A percentile compares a stretch with the other conserved stretches of the same genome.
phyloP scores from a whole-genome alignment of 2,113 vertebrate genomes.

The Pogonocichla stellata region DNA sequence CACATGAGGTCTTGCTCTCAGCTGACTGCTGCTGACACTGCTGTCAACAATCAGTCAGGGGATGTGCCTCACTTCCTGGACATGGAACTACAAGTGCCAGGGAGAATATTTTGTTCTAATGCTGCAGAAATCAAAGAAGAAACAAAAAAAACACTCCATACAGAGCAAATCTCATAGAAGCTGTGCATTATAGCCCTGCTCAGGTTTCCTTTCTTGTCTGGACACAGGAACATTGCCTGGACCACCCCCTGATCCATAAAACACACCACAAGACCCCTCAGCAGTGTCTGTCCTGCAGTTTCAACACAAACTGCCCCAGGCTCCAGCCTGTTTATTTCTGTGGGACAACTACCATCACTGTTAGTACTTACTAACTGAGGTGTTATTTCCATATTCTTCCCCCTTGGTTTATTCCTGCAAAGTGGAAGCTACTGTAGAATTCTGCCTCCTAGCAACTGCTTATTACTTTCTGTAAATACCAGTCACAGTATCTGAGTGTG shows the following conservation, averaged over 20 bases:
- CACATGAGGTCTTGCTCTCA: neutral
- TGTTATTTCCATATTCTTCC: neutral
- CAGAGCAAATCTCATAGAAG: neutral
- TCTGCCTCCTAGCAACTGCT: slow-evolving; percentile 42
- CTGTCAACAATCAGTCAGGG: neutral
- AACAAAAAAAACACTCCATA: no score
- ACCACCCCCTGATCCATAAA: neutral
- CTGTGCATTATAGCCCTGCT: neutral
- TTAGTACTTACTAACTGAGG: neutral
- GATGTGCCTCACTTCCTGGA: neutral
- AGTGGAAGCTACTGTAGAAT: neutral
- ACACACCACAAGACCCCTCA: neutral
- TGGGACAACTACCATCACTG: neutral
- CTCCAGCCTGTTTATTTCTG: neutral
- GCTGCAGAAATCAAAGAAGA: neutral
- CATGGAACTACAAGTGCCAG: neutral
- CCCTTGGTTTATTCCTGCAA: neutral
- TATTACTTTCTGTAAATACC: neutral
- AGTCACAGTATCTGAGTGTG: neutral
- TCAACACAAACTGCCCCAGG: neutral
- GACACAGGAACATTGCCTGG: neutral
- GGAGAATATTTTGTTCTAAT: neutral
- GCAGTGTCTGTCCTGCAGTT: neutral
- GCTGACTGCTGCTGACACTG: neutral
- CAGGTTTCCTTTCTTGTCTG: neutral